Conservation (phyloP, 1,140 invertebrate species). For the Scaptodrosophila lebanonensis region DNA sequence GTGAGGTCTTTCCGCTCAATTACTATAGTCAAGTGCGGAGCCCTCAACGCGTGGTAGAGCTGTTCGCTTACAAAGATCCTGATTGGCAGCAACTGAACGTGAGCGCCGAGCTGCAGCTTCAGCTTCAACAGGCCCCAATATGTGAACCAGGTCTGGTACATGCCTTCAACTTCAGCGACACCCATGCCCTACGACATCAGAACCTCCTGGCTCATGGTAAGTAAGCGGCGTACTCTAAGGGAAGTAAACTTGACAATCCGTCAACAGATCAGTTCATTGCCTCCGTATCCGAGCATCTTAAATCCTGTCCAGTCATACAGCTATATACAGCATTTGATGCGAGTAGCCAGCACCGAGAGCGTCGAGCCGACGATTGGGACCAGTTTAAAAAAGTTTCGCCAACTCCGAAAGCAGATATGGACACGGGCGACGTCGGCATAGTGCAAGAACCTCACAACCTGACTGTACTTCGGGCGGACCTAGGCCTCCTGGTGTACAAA, state of each 20-base stretch:
- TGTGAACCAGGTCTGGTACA: slow-evolving; percentile 4
- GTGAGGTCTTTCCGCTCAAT: neutral
- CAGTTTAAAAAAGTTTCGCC: neutral
- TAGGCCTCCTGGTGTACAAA: neutral
- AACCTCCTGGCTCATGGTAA: slow-evolving; percentile 30
- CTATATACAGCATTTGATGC: slow-evolving; percentile 40
- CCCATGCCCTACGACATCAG: neutral
- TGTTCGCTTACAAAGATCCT: neutral
- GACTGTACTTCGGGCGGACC: slow-evolving; percentile 7
- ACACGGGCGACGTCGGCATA: too few species aligned
- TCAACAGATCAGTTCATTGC: slow-evolving; percentile 31
- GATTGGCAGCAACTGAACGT: neutral
- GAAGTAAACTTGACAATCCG: neutral
- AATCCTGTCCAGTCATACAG: slow-evolving; percentile 29
- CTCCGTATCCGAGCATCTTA: slow-evolving; percentile 1
- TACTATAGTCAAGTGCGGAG: slow-evolving; percentile 46
- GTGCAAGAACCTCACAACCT: neutral
- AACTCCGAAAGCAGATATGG: neutral
- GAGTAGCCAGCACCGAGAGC: neutral
- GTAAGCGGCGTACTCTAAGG: neutral
- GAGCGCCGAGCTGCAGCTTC: neutral
- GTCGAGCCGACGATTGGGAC: slow-evolving; percentile 7
- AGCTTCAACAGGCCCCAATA: slow-evolving; percentile 8
- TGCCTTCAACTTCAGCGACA: slow-evolving; percentile 23
- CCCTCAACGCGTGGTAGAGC: slow-evolving; percentile 5